Evolutionary conservation across 2,888 invertebrate genomes (phyloP).

Genomic region (Perdita meconis): DNA sequence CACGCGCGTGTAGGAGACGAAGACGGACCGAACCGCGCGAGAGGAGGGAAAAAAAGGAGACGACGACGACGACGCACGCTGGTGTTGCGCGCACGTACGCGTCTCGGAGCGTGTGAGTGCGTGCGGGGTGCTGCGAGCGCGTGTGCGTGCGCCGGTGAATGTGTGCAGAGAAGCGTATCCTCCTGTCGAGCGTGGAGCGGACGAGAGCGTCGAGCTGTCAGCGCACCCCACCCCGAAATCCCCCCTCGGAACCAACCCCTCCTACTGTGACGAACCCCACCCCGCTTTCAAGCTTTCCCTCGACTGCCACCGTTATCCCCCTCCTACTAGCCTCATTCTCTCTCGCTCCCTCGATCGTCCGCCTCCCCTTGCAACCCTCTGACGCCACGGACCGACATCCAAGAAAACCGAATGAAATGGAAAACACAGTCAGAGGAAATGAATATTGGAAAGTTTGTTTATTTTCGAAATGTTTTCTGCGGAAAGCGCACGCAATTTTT

Average conservation of each 20-base stretch:
- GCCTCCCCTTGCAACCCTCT: slow-evolving; percentile 57
- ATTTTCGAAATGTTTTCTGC: no score
- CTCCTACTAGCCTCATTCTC: slow-evolving; percentile 47
- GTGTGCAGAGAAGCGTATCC: slow-evolving; percentile 84
- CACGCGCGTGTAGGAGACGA: slow-evolving; percentile 58
- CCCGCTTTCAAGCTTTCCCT: slow-evolving; percentile 59
- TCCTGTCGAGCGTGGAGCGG: slow-evolving; percentile 80
- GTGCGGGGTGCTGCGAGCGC: slow-evolving; percentile 31
- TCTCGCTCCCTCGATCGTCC: slow-evolving; percentile 52
- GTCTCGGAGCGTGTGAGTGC: slow-evolving; percentile 52
- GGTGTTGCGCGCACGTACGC: slow-evolving; percentile 19
- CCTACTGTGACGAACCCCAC: slow-evolving; percentile 69
- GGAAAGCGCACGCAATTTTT: background rate
- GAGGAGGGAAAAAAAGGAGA: slow-evolving; percentile 61
- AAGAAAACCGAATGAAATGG: slow-evolving; percentile 59
- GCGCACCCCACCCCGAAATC: slow-evolving; percentile 82
- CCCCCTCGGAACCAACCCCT: slow-evolving; percentile 79
- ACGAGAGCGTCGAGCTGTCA: slow-evolving; percentile 84
- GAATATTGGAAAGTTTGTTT: slow-evolving; percentile 15
- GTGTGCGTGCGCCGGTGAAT: slow-evolving; percentile 73
- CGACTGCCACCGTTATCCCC: slow-evolving; percentile 52
- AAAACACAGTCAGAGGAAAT: slow-evolving; percentile 19
- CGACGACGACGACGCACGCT: slow-evolving; percentile 39
- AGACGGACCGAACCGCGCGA: slow-evolving; percentile 38
- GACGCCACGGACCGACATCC: slow-evolving; percentile 54